Percentiles rank a stretch among this genome's conserved stretches.
These are phyloP conservation scores for Cassiopea xamachana DNA, from an alignment of 30 jellyfish, hydroid and myxozoan genomes.

Conservation along the genomic window DNA sequence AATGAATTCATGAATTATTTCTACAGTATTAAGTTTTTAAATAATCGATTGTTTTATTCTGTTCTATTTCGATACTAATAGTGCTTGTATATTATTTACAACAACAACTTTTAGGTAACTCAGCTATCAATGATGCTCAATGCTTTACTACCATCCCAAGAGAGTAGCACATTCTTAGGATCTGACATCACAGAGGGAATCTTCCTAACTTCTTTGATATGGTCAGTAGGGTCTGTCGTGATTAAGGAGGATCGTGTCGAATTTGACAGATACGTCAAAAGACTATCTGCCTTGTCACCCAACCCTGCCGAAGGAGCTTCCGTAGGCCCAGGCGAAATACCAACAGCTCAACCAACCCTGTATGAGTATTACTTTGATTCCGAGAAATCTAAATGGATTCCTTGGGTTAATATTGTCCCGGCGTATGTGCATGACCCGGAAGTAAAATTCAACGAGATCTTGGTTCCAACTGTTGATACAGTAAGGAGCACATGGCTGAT, in stretches of 20 bases:
- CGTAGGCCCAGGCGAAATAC: constrained; percentile 91
- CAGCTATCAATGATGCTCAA: constrained; percentile 91
- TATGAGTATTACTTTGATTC: constrained; percentile 86
- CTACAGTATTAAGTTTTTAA: no score
- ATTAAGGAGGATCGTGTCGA: constrained; percentile 89
- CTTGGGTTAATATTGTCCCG: constrained; percentile 96
- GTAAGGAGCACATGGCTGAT: constrained; percentile 97
- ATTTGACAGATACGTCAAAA: constrained; percentile 82
- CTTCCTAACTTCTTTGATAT: constrained; percentile 91
- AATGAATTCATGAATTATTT: no score
- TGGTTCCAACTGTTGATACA: constrained; percentile 98
- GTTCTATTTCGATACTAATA: no score
- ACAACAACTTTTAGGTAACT: constrained; percentile 92
- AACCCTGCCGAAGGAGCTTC: constrained; percentile 72
- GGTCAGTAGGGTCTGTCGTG: constrained; percentile 97
- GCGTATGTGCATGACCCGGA: constrained; percentile 91
- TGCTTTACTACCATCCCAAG: constrained; percentile 94
- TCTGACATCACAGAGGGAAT: constrained; percentile 87
- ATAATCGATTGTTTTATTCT: no score
- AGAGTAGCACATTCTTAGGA: constrained; percentile 79
- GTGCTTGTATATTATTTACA: no score
- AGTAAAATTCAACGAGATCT: constrained; percentile 83
- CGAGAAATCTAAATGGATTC: constrained; percentile 83
- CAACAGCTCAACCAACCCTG: constrained; percentile 85
- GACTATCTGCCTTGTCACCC: constrained; percentile 83